Evolutionary conservation across 2,888 invertebrate genomes (phyloP), one percentile per base, ranked within the genome.

Genomic region (Mythimna impura): DNA sequence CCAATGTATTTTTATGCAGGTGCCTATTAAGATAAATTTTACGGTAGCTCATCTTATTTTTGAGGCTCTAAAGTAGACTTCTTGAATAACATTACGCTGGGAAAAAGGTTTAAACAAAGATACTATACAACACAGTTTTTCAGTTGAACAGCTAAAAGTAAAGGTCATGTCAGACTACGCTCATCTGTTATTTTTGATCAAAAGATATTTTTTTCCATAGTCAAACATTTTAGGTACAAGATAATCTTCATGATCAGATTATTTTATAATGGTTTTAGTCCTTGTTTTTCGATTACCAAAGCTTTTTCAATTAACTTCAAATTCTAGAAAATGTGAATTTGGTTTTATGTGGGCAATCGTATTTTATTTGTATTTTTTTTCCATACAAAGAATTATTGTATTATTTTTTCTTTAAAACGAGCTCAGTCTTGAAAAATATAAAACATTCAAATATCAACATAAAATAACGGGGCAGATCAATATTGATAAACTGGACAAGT

Each of bases 1-100:
- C 76, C 88, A 87, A 84, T 87, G 86, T 86, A 87, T 88, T 87
- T 88, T 88, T 88, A 88, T 88, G 87, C 88, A 88, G 88, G 88
- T 88, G 79, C 81, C 86, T 84, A 83, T 88, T 88, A 87, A 88
- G 88, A 88, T 88, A 88, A 88, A 88, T 87, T 87, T 88, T 85
- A 87, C 86, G 82, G 79, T 64, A 76, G 73, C 83, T 66, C 81
- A 85, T 86, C 80, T 86, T 84, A 80, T 86, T 82, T 86, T 80
- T 86, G 69, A 74, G 73, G 67, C 76, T 71, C 76, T 78, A 66
- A 81, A 84, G 62, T 78, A 73, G 73, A 81, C 65, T 74, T 75
- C 70, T 78, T 73, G 65, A 76, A 71, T 73, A 72, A 76, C 67
- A 72, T 82, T 74, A 62, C 61, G 47, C 43, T 68, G 64, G 72